Evolutionary conservation across 2,888 invertebrate genomes (phyloP).

Genomic region (Branchipolynoe longqiensis): DNA sequence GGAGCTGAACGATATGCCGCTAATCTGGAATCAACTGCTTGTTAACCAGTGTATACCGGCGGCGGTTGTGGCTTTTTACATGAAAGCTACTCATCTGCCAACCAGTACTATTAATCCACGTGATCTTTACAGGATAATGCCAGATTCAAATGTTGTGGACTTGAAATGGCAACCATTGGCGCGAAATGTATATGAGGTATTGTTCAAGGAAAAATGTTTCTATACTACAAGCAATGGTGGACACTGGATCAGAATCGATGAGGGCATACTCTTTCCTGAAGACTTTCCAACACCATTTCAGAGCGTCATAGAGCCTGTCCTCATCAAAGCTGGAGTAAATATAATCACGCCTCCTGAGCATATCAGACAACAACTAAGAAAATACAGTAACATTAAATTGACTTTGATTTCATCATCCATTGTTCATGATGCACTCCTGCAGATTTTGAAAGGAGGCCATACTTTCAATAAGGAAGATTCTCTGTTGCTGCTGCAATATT

Average conservation of each 20-base stretch:
- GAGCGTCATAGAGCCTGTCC: background rate
- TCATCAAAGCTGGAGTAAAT: background rate
- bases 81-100: background rate
- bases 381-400: background rate
- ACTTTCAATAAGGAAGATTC: background rate
- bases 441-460: background rate
- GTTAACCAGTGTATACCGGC: background rate
- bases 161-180: background rate
- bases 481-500: background rate
- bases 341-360: background rate
- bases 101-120: background rate
- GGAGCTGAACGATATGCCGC: background rate
- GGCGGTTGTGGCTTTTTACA: background rate
- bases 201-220: background rate
- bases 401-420: background rate
- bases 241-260: background rate
- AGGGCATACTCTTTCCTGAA: background rate
- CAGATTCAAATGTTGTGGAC: background rate
- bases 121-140: background rate
- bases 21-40: background rate
- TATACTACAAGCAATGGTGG: background rate
- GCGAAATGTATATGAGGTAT: background rate
- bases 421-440: background rate
- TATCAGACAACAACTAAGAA: background rate
- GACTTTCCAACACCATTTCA: background rate